Evolutionary conservation across 2,888 invertebrate species (phyloP), one percentile per base, ranked within the genome.

Genomic region (Sphaeridia pumilis): DNA sequence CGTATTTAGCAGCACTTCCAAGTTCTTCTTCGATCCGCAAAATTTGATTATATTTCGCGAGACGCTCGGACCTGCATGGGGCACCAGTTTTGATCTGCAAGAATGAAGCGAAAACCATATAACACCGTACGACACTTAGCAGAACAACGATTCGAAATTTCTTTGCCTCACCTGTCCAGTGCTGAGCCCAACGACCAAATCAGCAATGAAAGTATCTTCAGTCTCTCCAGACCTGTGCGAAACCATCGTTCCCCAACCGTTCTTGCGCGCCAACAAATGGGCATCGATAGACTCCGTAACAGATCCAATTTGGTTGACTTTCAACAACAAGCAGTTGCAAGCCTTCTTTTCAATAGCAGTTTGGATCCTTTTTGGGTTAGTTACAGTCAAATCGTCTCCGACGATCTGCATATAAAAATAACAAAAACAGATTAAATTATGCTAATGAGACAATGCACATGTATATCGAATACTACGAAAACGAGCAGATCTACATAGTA

Each of bases 211-310:
- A 1, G 94, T 89, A 72, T 99, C 98, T 73, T 99, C 98, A 53
- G 98, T 99, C 74, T 99, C 98, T 59, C 98, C 98, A 61, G 94
- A 94, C 75, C 78, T 69, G 75, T 98, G 97, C 26, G 97, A 97
- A 14, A 99, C 97, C 97, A 98, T 98, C 61, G 95, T 95, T 61
- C 97, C 97, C 97, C 97, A 98, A 55, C 88, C 87, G 67, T 83
- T 86, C 70, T 79, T 76, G 75, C 87, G 87, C 63, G 88, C 88
- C 69, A 88, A 72, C 66, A 83, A 75, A 73, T 92, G 92, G 59
- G 97, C 97, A 66, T 86, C 79, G 68, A 98, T 98, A 21, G 97
- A 87, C 73, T 98, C 98, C 14, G 94, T 93, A 17, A 99, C 90
- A 48, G 87, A 84, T 55, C 98, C 98, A 69, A 99, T 99, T 77